phyloP scores from a whole-genome alignment of 2,888 invertebrate genomes.

The Orchesella flavescens region DNA sequence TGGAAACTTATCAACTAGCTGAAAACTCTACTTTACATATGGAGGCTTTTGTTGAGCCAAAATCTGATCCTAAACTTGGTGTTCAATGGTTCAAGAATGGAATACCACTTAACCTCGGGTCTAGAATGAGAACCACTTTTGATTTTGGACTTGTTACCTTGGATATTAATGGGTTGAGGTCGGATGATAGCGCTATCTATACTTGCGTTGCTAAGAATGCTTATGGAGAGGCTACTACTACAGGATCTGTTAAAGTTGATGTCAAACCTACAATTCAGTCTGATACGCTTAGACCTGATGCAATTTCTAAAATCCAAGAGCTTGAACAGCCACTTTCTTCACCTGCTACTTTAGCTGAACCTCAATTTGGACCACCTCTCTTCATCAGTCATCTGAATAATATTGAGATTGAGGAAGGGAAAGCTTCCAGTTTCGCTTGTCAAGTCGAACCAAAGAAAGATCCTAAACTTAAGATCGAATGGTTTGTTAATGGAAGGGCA shows the following conservation, averaged over 20 bases:
- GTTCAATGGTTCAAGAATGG: slow-evolving; percentile 94
- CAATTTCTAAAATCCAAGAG: slow-evolving; percentile 87
- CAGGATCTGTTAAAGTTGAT: slow-evolving; percentile 90
- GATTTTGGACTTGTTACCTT: slow-evolving; percentile 97
- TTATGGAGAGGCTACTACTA: slow-evolving; percentile 92
- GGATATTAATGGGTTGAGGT: slow-evolving; percentile 88
- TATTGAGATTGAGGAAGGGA: slow-evolving; percentile 93
- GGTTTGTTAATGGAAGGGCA: slow-evolving; percentile 95
- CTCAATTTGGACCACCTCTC: slow-evolving; percentile 91
- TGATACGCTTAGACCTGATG: slow-evolving; percentile 91
- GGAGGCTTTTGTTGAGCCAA: slow-evolving; percentile 92
- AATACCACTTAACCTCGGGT: slow-evolving; percentile 82
- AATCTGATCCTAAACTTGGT: slow-evolving; percentile 80
- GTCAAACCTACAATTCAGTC: slow-evolving; percentile 86
- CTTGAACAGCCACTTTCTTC: slow-evolving; percentile 86
- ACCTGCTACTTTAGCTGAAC: slow-evolving; percentile 81
- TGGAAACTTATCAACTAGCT: slow-evolving; percentile 86
- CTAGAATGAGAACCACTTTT: slow-evolving; percentile 81
- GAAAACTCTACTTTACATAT: slow-evolving; percentile 91
- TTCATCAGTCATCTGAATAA: slow-evolving; percentile 95
- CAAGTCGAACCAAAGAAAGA: slow-evolving; percentile 75
- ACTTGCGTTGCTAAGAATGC: slow-evolving; percentile 94
- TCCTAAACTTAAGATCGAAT: slow-evolving; percentile 78
- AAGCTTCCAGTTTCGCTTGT: slow-evolving; percentile 94
- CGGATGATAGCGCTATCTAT: slow-evolving; percentile 89